Evolutionary conservation across 2,113 vertebrate genomes (phyloP).

Genomic region (Nipponia nippon): DNA sequence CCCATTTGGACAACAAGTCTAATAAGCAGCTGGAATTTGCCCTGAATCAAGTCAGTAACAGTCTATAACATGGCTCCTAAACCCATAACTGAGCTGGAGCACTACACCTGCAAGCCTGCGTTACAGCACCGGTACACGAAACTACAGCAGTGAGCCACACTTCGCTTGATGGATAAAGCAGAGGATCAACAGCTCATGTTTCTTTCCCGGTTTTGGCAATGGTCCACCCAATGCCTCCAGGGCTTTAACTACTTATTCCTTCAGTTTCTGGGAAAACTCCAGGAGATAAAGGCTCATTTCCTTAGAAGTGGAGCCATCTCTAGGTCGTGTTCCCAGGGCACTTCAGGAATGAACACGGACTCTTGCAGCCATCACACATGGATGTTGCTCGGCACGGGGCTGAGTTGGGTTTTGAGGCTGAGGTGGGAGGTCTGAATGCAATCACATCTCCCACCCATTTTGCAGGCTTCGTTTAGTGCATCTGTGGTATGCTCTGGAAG

Average conservation of each 20-base stretch:
- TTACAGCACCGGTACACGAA: background rate
- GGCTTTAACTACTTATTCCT: background rate
- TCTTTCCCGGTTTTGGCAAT: background rate
- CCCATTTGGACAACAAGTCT: background rate
- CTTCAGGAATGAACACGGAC: background rate
- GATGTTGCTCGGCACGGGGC: background rate
- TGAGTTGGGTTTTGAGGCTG: background rate
- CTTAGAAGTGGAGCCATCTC: background rate
- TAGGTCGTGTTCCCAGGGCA: accelerated
- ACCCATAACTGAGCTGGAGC: background rate
- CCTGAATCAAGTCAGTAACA: accelerated
- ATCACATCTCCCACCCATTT: conserved; percentile 10
- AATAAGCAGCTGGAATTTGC: background rate
- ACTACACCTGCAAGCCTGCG: background rate
- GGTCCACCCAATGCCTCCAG: background rate
- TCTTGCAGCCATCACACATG: background rate
- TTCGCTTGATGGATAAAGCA: background rate
- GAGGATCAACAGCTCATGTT: background rate
- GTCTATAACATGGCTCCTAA: background rate
- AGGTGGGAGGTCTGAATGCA: background rate
- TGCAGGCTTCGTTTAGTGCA: conserved; percentile 11
- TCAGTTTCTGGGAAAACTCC: background rate
- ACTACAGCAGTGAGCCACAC: background rate
- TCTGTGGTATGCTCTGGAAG: background rate
- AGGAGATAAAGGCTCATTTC: background rate